Conservation (phyloP, 2,113 vertebrate species). For the Maccullochella peelii region DNA sequence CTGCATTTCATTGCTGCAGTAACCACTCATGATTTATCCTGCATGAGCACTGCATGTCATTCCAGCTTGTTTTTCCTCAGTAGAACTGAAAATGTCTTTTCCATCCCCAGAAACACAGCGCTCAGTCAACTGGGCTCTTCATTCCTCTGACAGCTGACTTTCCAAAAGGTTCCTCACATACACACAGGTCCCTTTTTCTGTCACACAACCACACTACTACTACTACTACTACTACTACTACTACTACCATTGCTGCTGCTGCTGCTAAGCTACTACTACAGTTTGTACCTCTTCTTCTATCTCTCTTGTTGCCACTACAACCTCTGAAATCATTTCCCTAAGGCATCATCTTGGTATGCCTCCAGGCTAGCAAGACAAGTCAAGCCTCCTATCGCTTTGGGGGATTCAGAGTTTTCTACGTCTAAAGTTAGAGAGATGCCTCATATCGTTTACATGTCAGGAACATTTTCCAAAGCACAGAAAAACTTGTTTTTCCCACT, state of each 20-base stretch:
- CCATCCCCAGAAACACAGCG: not conserved
- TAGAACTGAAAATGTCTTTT: not conserved
- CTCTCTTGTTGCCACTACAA: not conserved
- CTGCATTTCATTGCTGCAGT: not conserved
- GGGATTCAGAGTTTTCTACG: not conserved
- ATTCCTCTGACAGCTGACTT: conserved; percentile 30
- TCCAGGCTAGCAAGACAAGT: conserved; percentile 17
- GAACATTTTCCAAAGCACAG: not conserved
- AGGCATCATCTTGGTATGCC: not conserved
- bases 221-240: not conserved
- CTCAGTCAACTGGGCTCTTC: conserved; percentile 32
- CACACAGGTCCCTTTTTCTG: not conserved
- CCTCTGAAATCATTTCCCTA: not conserved
- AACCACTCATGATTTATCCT: not conserved
- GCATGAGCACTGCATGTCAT: not conserved
- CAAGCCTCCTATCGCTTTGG: not conserved
- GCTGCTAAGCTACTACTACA: not conserved
- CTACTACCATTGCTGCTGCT: not conserved
- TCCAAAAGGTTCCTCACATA: conserved; percentile 2
- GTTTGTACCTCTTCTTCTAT: not conserved
- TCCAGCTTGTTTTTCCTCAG: not conserved
- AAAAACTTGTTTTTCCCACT: not conserved
- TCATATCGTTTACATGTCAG: not conserved
- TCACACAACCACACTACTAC: not conserved
- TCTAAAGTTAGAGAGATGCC: not conserved